Conservation (phyloP, 2,888 invertebrate genomes). For the Eurois occulta region DNA sequence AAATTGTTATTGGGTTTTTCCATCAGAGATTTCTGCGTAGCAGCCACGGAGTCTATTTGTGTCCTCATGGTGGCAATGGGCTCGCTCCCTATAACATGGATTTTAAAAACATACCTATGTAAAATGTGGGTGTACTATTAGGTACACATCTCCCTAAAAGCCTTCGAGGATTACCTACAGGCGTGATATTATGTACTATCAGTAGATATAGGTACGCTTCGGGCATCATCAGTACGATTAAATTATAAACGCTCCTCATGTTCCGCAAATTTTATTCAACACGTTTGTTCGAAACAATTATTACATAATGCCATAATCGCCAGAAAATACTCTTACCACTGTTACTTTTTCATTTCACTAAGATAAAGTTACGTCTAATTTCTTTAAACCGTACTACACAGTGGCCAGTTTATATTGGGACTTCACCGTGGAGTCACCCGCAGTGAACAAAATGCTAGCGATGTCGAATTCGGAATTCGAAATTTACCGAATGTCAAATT, state of each 20-base stretch:
- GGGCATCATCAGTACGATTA: slow-evolving; percentile 1
- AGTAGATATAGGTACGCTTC: background rate
- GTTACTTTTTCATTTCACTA: slow-evolving; percentile 55
- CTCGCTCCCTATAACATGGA: too few relatives aligned
- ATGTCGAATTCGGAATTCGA: too few relatives aligned
- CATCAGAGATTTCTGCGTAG: too few relatives aligned
- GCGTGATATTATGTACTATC: background rate
- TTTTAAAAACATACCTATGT: too few relatives aligned
- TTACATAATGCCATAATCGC: slow-evolving; percentile 39
- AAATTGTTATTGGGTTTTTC: too few relatives aligned
- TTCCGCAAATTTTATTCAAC: slow-evolving; percentile 3
- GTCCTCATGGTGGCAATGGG: too few relatives aligned
- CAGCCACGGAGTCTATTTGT: too few relatives aligned
- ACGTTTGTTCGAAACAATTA: slow-evolving; percentile 20
- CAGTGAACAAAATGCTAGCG: background rate
- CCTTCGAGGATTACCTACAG: background rate
- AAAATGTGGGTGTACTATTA: too few relatives aligned
- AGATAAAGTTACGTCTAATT: slow-evolving; percentile 51
- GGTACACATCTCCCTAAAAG: too few relatives aligned
- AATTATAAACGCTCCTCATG: slow-evolving; percentile 8
- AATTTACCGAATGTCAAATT: too few relatives aligned
- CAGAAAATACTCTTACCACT: slow-evolving; percentile 33
- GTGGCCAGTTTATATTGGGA: slow-evolving; percentile 35
- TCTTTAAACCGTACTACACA: slow-evolving; percentile 13
- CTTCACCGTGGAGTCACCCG: background rate